These are phyloP conservation scores for Allygus modestus DNA, from an alignment of 2,888 invertebrate species.

Conservation along the genomic window DNA sequence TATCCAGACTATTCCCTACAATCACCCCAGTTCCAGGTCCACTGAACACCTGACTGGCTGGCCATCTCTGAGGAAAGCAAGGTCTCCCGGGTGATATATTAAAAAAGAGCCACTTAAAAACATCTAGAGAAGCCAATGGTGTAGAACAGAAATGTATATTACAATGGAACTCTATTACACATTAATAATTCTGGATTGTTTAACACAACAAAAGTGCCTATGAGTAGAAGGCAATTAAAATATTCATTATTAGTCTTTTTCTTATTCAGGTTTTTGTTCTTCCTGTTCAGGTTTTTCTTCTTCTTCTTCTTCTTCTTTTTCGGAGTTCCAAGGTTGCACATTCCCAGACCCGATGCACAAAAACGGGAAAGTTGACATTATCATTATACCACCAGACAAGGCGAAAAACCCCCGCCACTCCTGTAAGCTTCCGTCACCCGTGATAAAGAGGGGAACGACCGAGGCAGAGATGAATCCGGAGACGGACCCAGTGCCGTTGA, in stretches of 20 bases:
- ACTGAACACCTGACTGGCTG: no score
- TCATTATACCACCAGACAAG: slow-evolving; percentile 22
- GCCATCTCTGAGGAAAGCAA: no score
- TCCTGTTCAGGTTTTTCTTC: not conserved
- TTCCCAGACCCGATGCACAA: slow-evolving; percentile 38
- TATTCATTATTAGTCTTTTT: not conserved
- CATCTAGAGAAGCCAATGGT: no score
- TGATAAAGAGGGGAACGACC: not conserved
- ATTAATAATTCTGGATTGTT: no score
- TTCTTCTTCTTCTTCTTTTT: not conserved
- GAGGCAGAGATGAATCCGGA: slow-evolving; percentile 14
- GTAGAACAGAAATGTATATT: no score
- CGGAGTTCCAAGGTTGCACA: slow-evolving; percentile 49
- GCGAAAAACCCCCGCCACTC: slow-evolving; percentile 55
- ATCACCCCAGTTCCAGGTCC: no score
- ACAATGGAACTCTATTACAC: no score
- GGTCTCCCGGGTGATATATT: no score
- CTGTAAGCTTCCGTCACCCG: not conserved
- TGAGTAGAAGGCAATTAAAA: no score
- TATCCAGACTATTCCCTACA: no score
- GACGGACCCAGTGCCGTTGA: slow-evolving; percentile 36
- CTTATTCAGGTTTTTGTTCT: not conserved
- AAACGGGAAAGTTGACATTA: slow-evolving; percentile 11
- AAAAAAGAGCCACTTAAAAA: no score
- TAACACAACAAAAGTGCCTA: no score